phyloP scores from a whole-genome alignment of 2,113 vertebrate genomes.

The Orycteropus afer region DNA sequence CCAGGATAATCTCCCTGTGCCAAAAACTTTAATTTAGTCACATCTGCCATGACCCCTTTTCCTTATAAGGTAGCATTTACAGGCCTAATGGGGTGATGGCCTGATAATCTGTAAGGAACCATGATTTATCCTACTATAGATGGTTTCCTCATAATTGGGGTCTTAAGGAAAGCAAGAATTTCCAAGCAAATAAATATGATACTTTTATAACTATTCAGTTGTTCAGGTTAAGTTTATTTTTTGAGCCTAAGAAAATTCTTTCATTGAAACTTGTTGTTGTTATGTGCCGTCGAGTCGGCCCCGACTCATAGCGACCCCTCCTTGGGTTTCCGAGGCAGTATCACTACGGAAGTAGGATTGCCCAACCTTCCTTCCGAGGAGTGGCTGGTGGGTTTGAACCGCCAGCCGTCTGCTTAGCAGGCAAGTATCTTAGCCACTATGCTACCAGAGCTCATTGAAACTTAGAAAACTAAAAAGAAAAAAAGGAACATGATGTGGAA shows the following conservation, averaged over 20 bases:
- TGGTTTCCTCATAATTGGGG: background rate
- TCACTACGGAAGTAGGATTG: too few species aligned
- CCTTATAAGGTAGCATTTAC: background rate
- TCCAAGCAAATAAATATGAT: background rate
- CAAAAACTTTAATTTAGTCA: background rate
- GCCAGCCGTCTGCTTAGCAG: too few species aligned
- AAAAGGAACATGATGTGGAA: background rate
- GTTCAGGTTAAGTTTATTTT: background rate
- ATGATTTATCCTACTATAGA: background rate
- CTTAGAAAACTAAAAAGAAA: background rate
- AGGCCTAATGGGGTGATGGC: background rate
- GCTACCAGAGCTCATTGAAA: too few species aligned
- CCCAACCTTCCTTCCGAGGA: too few species aligned
- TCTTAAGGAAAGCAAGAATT: conserved; percentile 2
- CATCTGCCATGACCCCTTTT: background rate
- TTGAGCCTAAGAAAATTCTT: background rate
- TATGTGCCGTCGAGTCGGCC: too few species aligned
- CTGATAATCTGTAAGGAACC: background rate
- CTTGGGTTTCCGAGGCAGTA: too few species aligned
- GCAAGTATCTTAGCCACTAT: too few species aligned
- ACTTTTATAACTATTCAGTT: background rate
- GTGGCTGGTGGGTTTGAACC: too few species aligned
- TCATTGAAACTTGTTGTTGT: background rate
- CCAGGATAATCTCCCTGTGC: background rate
- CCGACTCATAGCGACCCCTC: too few species aligned